Base-by-base conservation (phyloP, 2,113 vertebrate genomes). In the Oreocharis arfaki region DNA sequence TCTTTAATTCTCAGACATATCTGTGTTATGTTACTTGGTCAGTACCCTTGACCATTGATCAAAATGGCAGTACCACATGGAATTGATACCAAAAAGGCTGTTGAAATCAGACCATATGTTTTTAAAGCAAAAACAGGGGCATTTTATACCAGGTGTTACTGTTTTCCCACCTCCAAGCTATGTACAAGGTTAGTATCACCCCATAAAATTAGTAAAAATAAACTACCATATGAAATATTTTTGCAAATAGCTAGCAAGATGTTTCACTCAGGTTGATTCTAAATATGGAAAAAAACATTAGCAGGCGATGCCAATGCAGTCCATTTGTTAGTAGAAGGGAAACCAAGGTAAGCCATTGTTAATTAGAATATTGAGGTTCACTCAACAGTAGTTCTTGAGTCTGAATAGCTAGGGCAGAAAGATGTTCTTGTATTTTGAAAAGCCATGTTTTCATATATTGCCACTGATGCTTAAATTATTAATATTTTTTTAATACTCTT, bases 1-100 rank as follows among this genome's bases (percentile, higher is more conserved):
- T 46, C 50, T 84, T n/a, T 46, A 71, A 71, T 63, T 85, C 23
- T 64, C 37, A 90, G 49, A 24, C 0, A 0, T 19, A 10, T 33
- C 50, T 18, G 2, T n/a, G 17, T 33, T 52, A 46, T 0, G 0
- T 56, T 78, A 20, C n/a, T 26, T 56, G 64, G 46, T 46, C 18
- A n/a, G 20, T 37, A 21, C 7, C 6, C n/a, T 37, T 74, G 32
- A 47, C 21, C 27, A 0, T 23, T 77, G 41, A 57, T 70, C 0
- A 1, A 76, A 83, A 33, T 39, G 55, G n/a, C 55, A 92, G 53
- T 26, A 42, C 30, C 17, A 27, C 16, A 1, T 71, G 18, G 44
- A 69, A 53, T 0, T 77, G 21, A 35, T 67, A 32, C 2, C 10
- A 35, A 27, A 39, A 88, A 61, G n/a, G 22, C 32, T 87, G 37